Base-by-base conservation (phyloP, 2,113 vertebrate species). In the Planiliza haematocheilus region DNA sequence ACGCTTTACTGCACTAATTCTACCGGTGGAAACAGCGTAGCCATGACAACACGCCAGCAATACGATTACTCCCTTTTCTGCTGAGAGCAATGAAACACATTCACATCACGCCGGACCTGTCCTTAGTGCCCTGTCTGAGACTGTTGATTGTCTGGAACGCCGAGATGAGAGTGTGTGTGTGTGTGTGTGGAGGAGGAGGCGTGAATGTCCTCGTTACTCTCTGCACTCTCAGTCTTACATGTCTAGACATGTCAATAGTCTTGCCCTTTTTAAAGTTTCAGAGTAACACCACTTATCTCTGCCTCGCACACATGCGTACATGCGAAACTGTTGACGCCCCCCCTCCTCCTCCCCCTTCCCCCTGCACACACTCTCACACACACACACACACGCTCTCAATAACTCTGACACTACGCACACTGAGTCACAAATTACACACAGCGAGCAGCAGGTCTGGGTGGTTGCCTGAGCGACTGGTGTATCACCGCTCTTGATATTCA, bases 21-120 rank as follows among this genome's bases (percentile, higher is more conserved):
- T 75, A 81, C 72, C 18, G 30, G 61, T 62, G 74, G 77, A 87
- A 77, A 75, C 60, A 18, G 77, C 2, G 89, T 92, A 88, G 87
- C 89, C 89, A 91, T 93, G 91, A 89, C 91, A 92, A 93, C 91
- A 70, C 55, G 64, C 64, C 50, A 42, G 85, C 84, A 84, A 87
- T 86, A 85, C 52, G 70, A 84, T 85, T 77, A 83, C 85, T 87
- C 80, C 69, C 69, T 59, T 85, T 71, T 50, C 61, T 71, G 66
- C 78, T 57, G 73, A 74, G 74, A 71, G 62, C 39, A 30, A 74
- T 82, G 78, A 86, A 86, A 85, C 77, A 68, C 70, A 81, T 74
- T 89, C 86, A 81, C 83, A 85, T 85, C 81, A 81, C 41, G 61
- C 62, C 41, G 57, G 79, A 85, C 61, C 41, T 82, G 86, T 65